A percentile compares a stretch with the other conserved stretches of the same genome.
These are phyloP conservation scores for Zingel zingel DNA, from an alignment of 2,113 vertebrate genomes.

Conservation along the genomic window DNA sequence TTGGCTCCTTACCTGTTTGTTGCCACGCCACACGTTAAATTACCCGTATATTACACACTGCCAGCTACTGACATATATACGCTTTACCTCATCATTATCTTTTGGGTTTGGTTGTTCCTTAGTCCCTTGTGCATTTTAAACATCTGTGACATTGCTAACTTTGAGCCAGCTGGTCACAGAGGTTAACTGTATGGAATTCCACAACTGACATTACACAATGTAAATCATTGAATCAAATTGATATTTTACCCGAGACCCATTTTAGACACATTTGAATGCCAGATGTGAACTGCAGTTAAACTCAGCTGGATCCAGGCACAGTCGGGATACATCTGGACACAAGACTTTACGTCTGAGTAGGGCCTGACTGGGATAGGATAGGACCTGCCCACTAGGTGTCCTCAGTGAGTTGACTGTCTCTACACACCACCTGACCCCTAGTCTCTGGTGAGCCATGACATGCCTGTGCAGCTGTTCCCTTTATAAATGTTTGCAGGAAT, in stretches of 20 bases:
- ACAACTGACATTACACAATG: conserved; percentile 18
- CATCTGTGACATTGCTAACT: neutral
- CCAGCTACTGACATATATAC: neutral
- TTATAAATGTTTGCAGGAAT: neutral
- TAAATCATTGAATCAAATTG: conserved; percentile 19
- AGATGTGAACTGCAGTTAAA: conserved; percentile 37
- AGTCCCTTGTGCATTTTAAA: neutral
- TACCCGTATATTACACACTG: neutral
- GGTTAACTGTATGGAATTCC: conserved; percentile 2
- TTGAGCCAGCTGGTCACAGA: conserved; percentile 1
- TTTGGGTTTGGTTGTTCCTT: neutral
- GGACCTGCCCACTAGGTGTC: conserved; percentile 28
- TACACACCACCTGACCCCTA: neutral
- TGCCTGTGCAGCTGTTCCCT: conserved; percentile 16
- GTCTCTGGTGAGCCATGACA: neutral
- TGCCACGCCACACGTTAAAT: neutral
- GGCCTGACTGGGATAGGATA: neutral
- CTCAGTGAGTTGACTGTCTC: neutral
- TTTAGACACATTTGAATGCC: conserved; percentile 25
- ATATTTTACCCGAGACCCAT: conserved; percentile 38
- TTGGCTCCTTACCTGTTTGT: neutral
- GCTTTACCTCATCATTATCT: neutral
- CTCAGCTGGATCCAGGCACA: conserved; percentile 7
- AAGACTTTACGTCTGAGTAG: neutral
- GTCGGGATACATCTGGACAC: conserved; percentile 32